Conservation (phyloP, 1,140 invertebrate genomes). For the Cotesia glomerata region DNA sequence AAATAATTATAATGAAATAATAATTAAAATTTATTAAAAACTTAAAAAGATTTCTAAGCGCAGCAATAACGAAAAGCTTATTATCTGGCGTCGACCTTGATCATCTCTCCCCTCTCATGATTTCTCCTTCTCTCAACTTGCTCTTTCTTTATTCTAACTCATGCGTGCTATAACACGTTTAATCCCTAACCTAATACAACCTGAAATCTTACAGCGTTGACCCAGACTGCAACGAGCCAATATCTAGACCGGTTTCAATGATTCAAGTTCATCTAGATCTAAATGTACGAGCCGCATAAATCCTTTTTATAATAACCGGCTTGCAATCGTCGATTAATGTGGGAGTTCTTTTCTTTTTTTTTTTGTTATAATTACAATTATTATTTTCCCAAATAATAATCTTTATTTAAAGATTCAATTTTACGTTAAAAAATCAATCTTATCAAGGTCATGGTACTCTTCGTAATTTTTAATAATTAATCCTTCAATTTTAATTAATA, state of each 20-base stretch:
- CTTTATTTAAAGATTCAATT: too few relatives aligned
- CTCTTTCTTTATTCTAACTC: constrained; percentile 47
- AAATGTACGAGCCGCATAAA: constrained; percentile 39
- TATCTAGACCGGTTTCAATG: constrained; percentile 54
- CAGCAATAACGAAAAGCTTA: too few relatives aligned
- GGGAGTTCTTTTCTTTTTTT: background rate
- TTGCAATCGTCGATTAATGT: background rate
- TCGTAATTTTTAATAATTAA: too few relatives aligned
- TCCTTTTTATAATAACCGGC: constrained; percentile 21
- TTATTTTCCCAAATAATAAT: too few relatives aligned
- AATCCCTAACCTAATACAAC: constrained; percentile 62
- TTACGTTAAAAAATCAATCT: too few relatives aligned
- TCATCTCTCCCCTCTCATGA: constrained; percentile 14
- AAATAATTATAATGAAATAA: background rate
- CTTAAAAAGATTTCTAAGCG: too few relatives aligned
- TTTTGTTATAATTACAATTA: background rate
- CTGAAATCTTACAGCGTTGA: constrained; percentile 25
- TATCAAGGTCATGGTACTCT: too few relatives aligned
- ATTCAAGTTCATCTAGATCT: constrained; percentile 60
- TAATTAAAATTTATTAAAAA: constrained; percentile 30
- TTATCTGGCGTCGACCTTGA: constrained; percentile 26
- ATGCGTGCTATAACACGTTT: constrained; percentile 47
- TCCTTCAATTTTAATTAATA: too few relatives aligned
- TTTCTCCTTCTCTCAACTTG: background rate
- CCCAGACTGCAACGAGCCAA: constrained; percentile 35